A percentile compares a stretch with the other conserved stretches of the same genome.
Conservation (phyloP, 2,888 invertebrate genomes). For the Chirona hameri region DNA sequence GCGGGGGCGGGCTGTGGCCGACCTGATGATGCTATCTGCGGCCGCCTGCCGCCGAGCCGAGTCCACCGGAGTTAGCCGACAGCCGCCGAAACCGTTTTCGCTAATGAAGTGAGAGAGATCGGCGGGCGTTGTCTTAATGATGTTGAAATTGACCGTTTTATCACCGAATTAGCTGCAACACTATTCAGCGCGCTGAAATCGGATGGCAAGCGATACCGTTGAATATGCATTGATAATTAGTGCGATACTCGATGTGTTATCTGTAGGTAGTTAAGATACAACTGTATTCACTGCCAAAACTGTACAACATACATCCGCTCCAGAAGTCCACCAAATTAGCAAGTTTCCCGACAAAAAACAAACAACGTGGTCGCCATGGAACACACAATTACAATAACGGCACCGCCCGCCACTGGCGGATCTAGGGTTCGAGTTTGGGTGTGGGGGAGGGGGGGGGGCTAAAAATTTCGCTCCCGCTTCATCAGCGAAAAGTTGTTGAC, state of each 20-base stretch:
- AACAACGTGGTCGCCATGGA: too few species aligned
- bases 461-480: too few species aligned
- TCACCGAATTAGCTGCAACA: neutral
- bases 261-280: too few species aligned
- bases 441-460: too few species aligned
- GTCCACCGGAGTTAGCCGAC: neutral
- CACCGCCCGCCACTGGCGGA: too few species aligned
- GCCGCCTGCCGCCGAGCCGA: neutral
- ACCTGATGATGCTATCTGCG: neutral
- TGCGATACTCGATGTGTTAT: neutral
- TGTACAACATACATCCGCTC: too few species aligned
- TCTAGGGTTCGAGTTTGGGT: too few species aligned
- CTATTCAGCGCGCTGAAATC: neutral
- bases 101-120: conserved; percentile 2
- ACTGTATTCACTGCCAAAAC: too few species aligned
- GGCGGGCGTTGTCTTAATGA: neutral
- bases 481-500: too few species aligned
- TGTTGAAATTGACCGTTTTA: neutral
- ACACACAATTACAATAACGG: too few species aligned
- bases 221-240: neutral
- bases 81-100: neutral
- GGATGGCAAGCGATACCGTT: neutral
- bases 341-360: too few species aligned
- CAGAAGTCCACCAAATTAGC: too few species aligned
- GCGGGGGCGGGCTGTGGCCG: neutral